phyloP scores from a whole-genome alignment of 2,797 vertebrate species.

The Podargus strigoides region DNA sequence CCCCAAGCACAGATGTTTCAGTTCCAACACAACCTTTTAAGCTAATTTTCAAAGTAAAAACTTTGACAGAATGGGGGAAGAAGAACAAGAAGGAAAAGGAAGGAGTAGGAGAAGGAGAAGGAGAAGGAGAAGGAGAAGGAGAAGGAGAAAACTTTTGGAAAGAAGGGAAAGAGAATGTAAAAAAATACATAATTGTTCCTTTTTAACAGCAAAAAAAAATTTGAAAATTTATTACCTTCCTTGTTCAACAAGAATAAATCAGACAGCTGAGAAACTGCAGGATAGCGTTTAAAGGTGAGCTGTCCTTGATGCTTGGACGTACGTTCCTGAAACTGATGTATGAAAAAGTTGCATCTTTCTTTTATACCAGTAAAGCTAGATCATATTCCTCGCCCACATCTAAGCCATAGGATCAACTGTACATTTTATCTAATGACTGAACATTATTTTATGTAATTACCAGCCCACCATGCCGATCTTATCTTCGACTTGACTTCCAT shows the following conservation, averaged over 20 bases:
- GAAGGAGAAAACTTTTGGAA: background rate
- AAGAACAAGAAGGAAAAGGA: no score
- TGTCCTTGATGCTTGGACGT: background rate
- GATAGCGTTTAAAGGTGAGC: background rate
- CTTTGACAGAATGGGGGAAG: background rate
- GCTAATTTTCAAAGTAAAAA: background rate
- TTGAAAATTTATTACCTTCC: slow-evolving; percentile 62
- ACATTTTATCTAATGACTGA: slow-evolving; percentile 64
- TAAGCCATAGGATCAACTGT: slow-evolving; percentile 77
- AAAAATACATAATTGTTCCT: background rate
- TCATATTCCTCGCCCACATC: slow-evolving; percentile 42
- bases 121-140: no score
- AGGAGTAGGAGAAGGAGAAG: no score
- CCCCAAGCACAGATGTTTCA: background rate
- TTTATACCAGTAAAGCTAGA: slow-evolving; percentile 69
- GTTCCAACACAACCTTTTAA: background rate
- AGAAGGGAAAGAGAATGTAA: background rate
- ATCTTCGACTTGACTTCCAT: slow-evolving; percentile 64
- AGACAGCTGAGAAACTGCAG: slow-evolving; percentile 43
- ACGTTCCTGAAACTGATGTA: slow-evolving; percentile 9
- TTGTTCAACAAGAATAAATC: slow-evolving; percentile 14
- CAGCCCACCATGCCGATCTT: slow-evolving; percentile 70
- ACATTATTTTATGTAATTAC: slow-evolving; percentile 73
- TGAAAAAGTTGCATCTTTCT: slow-evolving; percentile 48
- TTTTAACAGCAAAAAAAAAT: background rate